These are phyloP conservation scores for Euthynnus affinis DNA, from an alignment of 2,797 vertebrate species.

Conservation along the genomic window DNA sequence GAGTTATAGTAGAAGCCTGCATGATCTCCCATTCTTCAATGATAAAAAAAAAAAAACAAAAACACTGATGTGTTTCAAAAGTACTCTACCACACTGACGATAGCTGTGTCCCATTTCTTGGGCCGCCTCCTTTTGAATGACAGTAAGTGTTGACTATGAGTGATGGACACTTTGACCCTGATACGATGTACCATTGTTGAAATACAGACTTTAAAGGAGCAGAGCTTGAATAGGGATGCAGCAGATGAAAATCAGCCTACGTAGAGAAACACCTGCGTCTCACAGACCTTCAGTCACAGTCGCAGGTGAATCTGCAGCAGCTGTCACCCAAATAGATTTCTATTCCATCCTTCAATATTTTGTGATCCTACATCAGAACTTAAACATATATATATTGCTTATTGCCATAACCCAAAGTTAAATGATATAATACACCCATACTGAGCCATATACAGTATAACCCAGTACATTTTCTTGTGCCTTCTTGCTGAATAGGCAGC, in stretches of 20 bases:
- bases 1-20: neutral
- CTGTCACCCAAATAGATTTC: neutral
- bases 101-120: neutral
- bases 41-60: neutral
- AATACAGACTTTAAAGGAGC: neutral
- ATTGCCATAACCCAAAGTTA: neutral
- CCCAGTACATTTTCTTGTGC: conserved; percentile 16
- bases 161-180: neutral
- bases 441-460: conserved; percentile 33
- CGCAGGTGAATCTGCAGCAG: neutral
- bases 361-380: neutral
- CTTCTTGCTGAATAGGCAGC: conserved; percentile 40
- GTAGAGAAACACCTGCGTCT: too few relatives aligned
- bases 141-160: neutral
- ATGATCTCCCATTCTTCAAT: neutral
- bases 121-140: neutral
- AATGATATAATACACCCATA: conserved; percentile 3
- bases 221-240: neutral
- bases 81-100: neutral
- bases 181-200: neutral
- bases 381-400: neutral
- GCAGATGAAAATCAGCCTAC: neutral
- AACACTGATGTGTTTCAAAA: neutral
- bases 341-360: neutral
- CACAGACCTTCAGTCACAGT: too few relatives aligned